These are phyloP conservation scores for Dexiosoma caninum DNA, from an alignment of 2,888 invertebrate genomes.

Conservation along the genomic window DNA sequence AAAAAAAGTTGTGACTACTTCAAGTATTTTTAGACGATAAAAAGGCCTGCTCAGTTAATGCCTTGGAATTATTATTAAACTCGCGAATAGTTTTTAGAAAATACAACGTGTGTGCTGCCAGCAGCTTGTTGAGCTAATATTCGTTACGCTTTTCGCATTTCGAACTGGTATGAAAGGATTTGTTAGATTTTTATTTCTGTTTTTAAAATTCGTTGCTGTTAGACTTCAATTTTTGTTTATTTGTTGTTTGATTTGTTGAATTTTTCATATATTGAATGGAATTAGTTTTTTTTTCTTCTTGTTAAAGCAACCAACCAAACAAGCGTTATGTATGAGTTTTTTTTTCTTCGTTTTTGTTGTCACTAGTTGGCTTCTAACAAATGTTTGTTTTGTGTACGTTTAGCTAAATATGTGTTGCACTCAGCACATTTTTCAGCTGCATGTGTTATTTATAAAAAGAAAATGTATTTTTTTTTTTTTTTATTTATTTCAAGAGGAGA, in stretches of 20 bases:
- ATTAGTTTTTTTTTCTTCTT: not conserved
- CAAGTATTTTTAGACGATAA: too few species aligned
- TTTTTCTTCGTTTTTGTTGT: slow-evolving; percentile 24
- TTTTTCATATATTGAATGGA: slow-evolving; percentile 36
- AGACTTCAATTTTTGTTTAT: slow-evolving; percentile 43
- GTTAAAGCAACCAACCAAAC: slow-evolving; percentile 6
- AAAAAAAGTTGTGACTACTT: too few species aligned
- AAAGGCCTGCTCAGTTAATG: too few species aligned
- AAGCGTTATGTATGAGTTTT: not conserved
- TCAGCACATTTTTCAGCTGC: slow-evolving; percentile 40
- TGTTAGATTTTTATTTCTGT: slow-evolving; percentile 7
- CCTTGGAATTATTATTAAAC: too few species aligned
- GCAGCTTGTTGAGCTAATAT: slow-evolving; percentile 60
- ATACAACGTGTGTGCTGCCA: not conserved
- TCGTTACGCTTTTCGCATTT: slow-evolving; percentile 61
- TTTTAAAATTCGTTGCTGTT: slow-evolving; percentile 15
- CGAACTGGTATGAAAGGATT: slow-evolving; percentile 54
- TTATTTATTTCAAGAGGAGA: not conserved
- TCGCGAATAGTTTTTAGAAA: too few species aligned
- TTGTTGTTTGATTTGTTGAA: slow-evolving; percentile 43
- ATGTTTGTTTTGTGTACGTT: slow-evolving; percentile 12
- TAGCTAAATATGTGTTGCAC: not conserved
- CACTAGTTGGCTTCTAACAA: slow-evolving; percentile 24
- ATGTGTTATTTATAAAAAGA: slow-evolving; percentile 32
- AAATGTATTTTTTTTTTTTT: slow-evolving; percentile 8